Evolutionary conservation across 2,797 vertebrate genomes (phyloP), one percentile per base, ranked within the genome.

Genomic region (Ispidina lecontei): DNA sequence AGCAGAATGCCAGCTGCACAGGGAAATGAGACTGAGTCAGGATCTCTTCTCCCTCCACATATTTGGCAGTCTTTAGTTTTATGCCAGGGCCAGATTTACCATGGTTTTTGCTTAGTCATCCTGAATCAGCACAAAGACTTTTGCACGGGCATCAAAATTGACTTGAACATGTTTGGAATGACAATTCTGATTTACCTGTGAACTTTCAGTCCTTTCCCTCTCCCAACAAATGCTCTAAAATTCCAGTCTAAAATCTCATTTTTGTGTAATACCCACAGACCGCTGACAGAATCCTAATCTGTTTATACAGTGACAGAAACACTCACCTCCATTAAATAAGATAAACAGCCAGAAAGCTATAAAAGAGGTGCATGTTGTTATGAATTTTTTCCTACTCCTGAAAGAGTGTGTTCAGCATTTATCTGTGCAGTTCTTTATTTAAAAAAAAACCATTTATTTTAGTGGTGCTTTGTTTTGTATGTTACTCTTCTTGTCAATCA

Each of bases 91-190:
- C 25, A 78, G 49, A 55, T 73, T 73, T 63, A 14, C 17, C 2
- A 1, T 3, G 11, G 0, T 4, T 79, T 84, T 52, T 52, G 33
- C 28, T 81, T 59, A 41, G 43, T 85, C 79, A 71, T 49, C 47
- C 35, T 63, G 55, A 84, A 21, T 69, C 63, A 84, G 56, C 62
- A 60, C 37, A 65, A 47, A 33, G 54, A 16, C 10, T 26, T 35
- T 23, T 73, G n/a, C 19, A 44, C 0, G 0, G 22, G 23, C 11
- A 35, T 69, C 6, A 28, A 12, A 13, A 44, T 44, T 51, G 62
- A 15, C 16, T 70, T 31, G 43, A 51, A 26, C 8, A 1, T 3
- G 15, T 25, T 7, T 39, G 37, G 56, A 73, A 52, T 3, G 22
- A 15, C 6, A 76, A 9, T 7, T 81, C 16, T 37, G 39, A 49